Conservation (phyloP, 2,888 invertebrate genomes). For the Himalopsyche tibetana region DNA sequence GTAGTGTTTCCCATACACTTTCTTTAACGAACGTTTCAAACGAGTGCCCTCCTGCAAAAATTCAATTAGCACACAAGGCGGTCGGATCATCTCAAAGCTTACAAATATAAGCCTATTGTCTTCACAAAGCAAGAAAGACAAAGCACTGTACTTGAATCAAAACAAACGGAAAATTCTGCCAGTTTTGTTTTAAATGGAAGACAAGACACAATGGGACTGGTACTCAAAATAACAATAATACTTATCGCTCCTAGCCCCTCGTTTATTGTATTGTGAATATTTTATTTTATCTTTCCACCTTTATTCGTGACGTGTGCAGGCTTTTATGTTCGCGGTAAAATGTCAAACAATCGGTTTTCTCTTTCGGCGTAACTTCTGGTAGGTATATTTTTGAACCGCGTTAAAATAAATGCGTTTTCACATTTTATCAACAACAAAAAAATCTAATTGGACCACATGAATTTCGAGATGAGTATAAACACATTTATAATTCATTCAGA, state of each 20-base stretch:
- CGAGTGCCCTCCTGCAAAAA: neutral
- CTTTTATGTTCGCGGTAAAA: too few relatives aligned
- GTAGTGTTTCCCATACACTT: conserved; percentile 1
- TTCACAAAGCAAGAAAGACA: conserved; percentile 21
- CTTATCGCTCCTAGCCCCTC: neutral
- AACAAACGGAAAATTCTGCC: conserved; percentile 27
- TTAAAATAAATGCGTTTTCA: too few relatives aligned
- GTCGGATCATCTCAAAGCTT: conserved; percentile 30
- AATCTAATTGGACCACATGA: too few relatives aligned
- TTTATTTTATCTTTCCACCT: conserved; percentile 2
- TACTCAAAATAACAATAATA: conserved; percentile 26
- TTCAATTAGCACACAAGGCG: conserved; percentile 31
- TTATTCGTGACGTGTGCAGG: neutral
- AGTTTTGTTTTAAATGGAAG: conserved; percentile 26
- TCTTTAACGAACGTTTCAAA: neutral
- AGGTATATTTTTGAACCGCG: too few relatives aligned
- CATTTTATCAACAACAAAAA: too few relatives aligned
- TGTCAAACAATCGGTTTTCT: too few relatives aligned
- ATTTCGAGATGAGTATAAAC: too few relatives aligned
- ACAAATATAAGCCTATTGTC: conserved; percentile 26
- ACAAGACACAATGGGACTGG: neutral
- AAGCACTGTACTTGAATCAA: conserved; percentile 28
- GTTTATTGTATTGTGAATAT: neutral
- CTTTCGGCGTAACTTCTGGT: too few relatives aligned
- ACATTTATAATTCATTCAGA: too few relatives aligned